These are phyloP conservation scores for Meandrina meandrites DNA, from an alignment of 92 coral and sea anemone genomes.

Conservation along the genomic window DNA sequence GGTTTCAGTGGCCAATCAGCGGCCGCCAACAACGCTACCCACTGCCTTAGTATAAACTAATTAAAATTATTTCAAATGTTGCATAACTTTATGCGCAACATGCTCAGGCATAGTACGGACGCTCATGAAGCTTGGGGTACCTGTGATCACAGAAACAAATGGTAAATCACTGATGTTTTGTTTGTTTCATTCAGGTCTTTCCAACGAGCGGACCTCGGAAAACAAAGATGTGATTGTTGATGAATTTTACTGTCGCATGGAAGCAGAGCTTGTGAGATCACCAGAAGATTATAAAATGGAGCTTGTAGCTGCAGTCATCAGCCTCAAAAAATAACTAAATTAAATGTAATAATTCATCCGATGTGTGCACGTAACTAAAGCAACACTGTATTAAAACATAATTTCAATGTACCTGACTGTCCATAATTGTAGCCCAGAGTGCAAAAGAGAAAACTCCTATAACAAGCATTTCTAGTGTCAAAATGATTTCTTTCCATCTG, in stretches of 20 bases:
- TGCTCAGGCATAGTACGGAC: too few species aligned
- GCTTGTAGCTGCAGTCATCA: neutral
- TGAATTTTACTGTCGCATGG: slow-evolving; percentile 13
- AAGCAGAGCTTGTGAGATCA: slow-evolving; percentile 5
- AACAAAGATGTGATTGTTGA: slow-evolving; percentile 4
- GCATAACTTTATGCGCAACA: too few species aligned
- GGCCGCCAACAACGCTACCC: too few species aligned
- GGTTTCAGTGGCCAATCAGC: too few species aligned
- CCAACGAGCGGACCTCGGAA: neutral
- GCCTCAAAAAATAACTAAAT: neutral
- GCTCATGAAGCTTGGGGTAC: too few species aligned
- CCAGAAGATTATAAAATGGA: slow-evolving; percentile 12
- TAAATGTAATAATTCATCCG: too few species aligned
- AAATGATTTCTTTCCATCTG: neutral
- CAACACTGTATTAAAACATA: too few species aligned
- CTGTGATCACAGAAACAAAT: too few species aligned
- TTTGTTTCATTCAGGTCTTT: neutral
- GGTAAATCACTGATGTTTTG: too few species aligned
- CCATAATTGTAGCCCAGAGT: neutral
- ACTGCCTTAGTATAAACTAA: too few species aligned
- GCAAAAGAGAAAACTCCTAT: neutral
- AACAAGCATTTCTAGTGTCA: neutral
- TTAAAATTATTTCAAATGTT: too few species aligned
- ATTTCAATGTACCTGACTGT: slow-evolving; percentile 27
- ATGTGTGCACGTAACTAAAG: too few species aligned